Evolutionary conservation across 2,113 vertebrate species (phyloP), one percentile per base, ranked within the genome.

Genomic region (Prietella phreatophila): DNA sequence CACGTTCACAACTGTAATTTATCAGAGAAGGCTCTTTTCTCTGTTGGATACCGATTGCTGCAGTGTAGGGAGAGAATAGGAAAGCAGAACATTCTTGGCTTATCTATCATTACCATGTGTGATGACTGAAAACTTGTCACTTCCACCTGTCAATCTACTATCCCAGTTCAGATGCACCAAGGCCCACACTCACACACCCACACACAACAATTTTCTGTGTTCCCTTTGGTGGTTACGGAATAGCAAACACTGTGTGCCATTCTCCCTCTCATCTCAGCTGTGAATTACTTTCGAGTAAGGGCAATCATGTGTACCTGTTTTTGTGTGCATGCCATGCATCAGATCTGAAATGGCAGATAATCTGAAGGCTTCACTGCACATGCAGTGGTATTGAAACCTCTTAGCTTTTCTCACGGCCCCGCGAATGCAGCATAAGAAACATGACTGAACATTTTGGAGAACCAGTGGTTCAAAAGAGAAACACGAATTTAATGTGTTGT

Each of bases 281-380:
- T 89, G 93, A 93, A 93, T 94, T 91, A 92, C 90, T 93, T 93
- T 93, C 92, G 93, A 93, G 83, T 87, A 93, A 92, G 91, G 88
- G 88, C 10, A 17, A 84, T 36, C 83, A 56, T 83, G 78, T 88
- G 85, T 58, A 55, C 63, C 10, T 87, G 22, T 63, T 76, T 83
- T 27, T 80, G 75, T 89, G 60, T 84, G 58, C 90, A 39, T 79
- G 73, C 58, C 15, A 5, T 83, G 81, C 58, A 47, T 60, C 20
- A 15, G 58, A 63, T 19, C 56, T 85, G 56, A 25, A 82, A 60
- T 13, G 3, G 79, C 53, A 58, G 53, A 58, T 33, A 30, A 33
- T 82, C 20, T 82, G 56, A 82, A 60, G 13, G 4, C 19, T 36
- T 56, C 17, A 33, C 14, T 22, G 33, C 55, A 60, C 20, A 60